Evolutionary conservation across 2,113 vertebrate genomes (phyloP).

Genomic region (Alligator sinensis): DNA sequence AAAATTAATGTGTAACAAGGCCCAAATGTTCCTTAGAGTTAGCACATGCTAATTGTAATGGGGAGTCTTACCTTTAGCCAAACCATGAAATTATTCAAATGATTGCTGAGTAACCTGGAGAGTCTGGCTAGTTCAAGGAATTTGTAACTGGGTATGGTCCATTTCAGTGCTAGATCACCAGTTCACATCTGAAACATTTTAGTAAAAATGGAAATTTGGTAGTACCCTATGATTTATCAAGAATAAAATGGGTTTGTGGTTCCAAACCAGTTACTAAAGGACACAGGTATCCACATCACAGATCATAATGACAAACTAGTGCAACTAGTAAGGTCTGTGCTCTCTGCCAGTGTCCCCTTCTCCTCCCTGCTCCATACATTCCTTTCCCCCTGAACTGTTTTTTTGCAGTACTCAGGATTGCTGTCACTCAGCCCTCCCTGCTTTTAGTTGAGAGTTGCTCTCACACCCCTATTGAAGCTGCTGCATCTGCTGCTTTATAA

Average conservation of each 20-base stretch:
- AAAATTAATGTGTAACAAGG: too few species aligned
- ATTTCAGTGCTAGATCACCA: background rate
- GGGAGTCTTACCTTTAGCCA: background rate
- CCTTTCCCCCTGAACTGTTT: too few species aligned
- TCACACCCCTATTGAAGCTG: too few species aligned
- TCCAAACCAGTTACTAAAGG: background rate
- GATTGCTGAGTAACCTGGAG: background rate
- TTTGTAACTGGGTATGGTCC: background rate
- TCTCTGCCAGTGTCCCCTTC: too few species aligned
- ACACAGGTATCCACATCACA: background rate
- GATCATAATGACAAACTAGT: background rate
- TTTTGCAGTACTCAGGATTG: too few species aligned
- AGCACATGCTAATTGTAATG: too few species aligned
- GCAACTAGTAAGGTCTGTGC: too few species aligned
- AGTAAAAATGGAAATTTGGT: background rate
- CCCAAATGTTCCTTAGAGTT: too few species aligned
- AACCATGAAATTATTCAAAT: background rate
- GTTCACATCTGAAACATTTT: background rate
- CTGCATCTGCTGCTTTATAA: too few species aligned
- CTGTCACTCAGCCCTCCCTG: too few species aligned
- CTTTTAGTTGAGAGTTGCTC: too few species aligned
- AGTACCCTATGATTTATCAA: background rate
- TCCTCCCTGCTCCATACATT: too few species aligned
- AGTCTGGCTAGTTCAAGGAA: conserved; percentile 2
- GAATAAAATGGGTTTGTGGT: background rate